Evolutionary conservation across 2,797 vertebrate genomes (phyloP).

Genomic region (Ctenopoma multispine): DNA sequence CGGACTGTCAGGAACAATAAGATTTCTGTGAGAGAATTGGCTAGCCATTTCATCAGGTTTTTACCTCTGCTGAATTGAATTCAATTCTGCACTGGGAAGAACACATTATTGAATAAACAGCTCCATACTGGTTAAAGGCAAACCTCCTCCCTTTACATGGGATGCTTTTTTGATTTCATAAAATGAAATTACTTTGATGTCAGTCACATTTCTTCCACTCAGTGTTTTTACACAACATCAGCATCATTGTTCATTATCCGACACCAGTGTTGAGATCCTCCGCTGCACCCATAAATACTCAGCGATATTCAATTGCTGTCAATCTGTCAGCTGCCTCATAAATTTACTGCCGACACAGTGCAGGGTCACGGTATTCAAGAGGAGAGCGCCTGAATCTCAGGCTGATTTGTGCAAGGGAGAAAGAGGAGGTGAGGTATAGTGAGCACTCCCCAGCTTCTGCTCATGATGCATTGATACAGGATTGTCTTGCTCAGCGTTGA

Average conservation of each 20-base stretch:
- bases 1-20: slow-evolving; percentile 56
- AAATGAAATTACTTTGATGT: slow-evolving; percentile 66
- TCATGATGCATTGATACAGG: slow-evolving; percentile 37
- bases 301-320: slow-evolving; percentile 73
- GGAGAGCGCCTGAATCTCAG: slow-evolving; percentile 42
- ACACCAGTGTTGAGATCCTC: slow-evolving; percentile 45
- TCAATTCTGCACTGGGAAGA: slow-evolving; percentile 45
- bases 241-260: slow-evolving; percentile 70
- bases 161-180: slow-evolving; percentile 60
- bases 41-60: slow-evolving; percentile 59
- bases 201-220: slow-evolving; percentile 53
- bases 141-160: slow-evolving; percentile 38
- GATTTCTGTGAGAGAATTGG: slow-evolving; percentile 36
- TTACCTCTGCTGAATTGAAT: slow-evolving; percentile 65
- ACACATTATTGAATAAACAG: slow-evolving; percentile 69
- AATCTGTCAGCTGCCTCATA: slow-evolving; percentile 60
- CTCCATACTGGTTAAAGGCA: slow-evolving; percentile 44
- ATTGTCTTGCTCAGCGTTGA: slow-evolving; percentile 51
- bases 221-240: slow-evolving; percentile 68
- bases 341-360: slow-evolving; percentile 51
- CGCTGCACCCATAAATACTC: slow-evolving; percentile 58
- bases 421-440: background rate
- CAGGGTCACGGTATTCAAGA: slow-evolving; percentile 52
- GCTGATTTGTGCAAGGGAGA: slow-evolving; percentile 33
- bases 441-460: slow-evolving; percentile 33